These are phyloP conservation scores for Euclidia mi DNA, from an alignment of 2,888 invertebrate species.

Conservation along the genomic window DNA sequence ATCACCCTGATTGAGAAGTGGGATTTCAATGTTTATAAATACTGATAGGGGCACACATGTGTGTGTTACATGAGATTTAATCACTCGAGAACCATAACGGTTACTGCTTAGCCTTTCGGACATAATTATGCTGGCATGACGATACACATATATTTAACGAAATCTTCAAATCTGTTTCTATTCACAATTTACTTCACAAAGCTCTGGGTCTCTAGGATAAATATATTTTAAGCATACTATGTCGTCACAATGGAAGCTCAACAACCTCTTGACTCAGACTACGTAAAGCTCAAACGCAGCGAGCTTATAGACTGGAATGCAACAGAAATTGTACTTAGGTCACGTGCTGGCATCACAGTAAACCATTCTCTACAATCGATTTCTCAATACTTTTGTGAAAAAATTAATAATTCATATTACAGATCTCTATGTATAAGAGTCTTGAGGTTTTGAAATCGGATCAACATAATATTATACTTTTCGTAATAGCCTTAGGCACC, in stretches of 20 bases:
- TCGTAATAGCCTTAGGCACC: slow-evolving; percentile 3
- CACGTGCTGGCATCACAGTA: slow-evolving; percentile 45
- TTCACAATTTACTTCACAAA: background rate
- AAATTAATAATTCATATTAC: slow-evolving; percentile 54
- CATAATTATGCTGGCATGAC: no score
- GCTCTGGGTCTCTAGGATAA: slow-evolving; percentile 4
- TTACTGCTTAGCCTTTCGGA: no score
- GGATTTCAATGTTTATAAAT: no score
- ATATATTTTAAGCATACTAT: slow-evolving; percentile 3
- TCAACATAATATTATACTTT: slow-evolving; percentile 20
- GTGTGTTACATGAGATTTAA: no score
- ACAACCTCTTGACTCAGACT: slow-evolving; percentile 3
- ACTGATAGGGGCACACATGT: no score
- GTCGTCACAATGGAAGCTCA: slow-evolving; percentile 3
- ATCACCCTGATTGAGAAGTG: no score
- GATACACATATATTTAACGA: no score
- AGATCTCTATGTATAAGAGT: slow-evolving; percentile 19
- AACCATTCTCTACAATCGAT: slow-evolving; percentile 50
- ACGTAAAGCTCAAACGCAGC: slow-evolving; percentile 15
- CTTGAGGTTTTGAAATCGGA: slow-evolving; percentile 17
- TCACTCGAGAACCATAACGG: no score
- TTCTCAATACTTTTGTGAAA: slow-evolving; percentile 40
- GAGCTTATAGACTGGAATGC: slow-evolving; percentile 22
- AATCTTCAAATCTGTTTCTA: background rate
- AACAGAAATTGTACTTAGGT: slow-evolving; percentile 35